Evolutionary conservation across 2,797 vertebrate genomes (phyloP), one percentile per base, ranked within the genome.

Genomic region (Coregonus ussuriensis): DNA sequence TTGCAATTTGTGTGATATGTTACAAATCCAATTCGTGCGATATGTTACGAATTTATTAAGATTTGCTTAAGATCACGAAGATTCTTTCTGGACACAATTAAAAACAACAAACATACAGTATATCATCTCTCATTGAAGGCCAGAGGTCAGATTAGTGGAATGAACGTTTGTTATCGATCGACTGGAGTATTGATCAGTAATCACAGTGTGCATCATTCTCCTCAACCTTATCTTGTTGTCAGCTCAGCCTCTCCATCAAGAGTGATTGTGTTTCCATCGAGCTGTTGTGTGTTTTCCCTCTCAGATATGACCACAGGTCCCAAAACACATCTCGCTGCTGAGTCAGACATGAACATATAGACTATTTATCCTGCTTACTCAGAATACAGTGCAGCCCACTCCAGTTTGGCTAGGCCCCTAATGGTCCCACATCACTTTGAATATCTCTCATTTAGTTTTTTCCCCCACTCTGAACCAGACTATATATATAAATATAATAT

Each of bases 281-380:
- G 65, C 31, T 31, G 29, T 66, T 25, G 9, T 51, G 72, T 71
- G 67, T 29, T 37, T 37, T 35, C 31, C 69, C 54, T 62, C 72
- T 13, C 41, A 47, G 41, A 47, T 47, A 47, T 47, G 41, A 9
- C 41, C 31, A 73, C 52, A 80, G 75, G 75, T 74, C 37, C n/a
- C 71, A 69, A 29, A 1, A 16, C 73, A 66, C 74, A 41, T 83
- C 35, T 53, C 29, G 31, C 21, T 35, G 82, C 84, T 88, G 81
- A 88, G 31, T 84, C 77, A 79, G 70, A 63, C 63, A 1, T 18
- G 3, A 71, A 65, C 33, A 69, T 76, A 77, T 75, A 47, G 9
- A 74, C 83, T 67, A 18, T 74, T 67, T 65, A 5, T 33, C 71
- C 37, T 2, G 84, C 88, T 84, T 88, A 90, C 75, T 89, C 89